Percentiles rank a stretch among this genome's conserved stretches.
Conservation (phyloP, 2,888 invertebrate species). For the Pediacus dermestoides region DNA sequence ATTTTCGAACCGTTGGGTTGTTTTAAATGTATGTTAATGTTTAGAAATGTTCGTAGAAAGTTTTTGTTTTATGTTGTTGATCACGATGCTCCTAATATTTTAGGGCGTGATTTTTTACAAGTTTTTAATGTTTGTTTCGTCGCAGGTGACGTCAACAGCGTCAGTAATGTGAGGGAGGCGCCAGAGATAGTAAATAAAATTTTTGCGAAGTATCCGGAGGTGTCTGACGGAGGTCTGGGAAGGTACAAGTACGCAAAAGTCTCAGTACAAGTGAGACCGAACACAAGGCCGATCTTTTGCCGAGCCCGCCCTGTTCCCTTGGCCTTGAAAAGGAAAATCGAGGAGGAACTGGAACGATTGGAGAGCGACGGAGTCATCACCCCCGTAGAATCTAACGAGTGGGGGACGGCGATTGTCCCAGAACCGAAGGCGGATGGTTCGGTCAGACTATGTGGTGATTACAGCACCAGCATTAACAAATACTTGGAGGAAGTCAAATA, state of each 20-base stretch:
- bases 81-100: slow-evolving; percentile 8
- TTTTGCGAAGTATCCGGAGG: slow-evolving; percentile 6
- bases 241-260: slow-evolving; percentile 9
- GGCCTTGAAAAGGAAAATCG: slow-evolving; percentile 19
- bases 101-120: slow-evolving; percentile 14
- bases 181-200: slow-evolving; percentile 3
- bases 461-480: slow-evolving; percentile 11
- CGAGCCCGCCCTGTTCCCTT: slow-evolving; percentile 20
- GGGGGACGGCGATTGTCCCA: slow-evolving; percentile 12
- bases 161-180: neutral
- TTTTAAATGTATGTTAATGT: neutral
- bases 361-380: slow-evolving; percentile 19
- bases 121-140: neutral
- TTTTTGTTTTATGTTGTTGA: slow-evolving; percentile 11
- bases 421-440: slow-evolving; percentile 10
- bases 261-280: slow-evolving; percentile 6
- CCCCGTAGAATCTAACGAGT: slow-evolving; percentile 7
- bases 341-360: slow-evolving; percentile 20
- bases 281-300: slow-evolving; percentile 15
- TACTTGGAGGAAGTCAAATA: slow-evolving; percentile 9
- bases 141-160: slow-evolving; percentile 3
- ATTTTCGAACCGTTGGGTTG: neutral
- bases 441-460: slow-evolving; percentile 15
- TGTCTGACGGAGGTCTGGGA: slow-evolving; percentile 14
- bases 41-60: neutral